Percentiles rank a stretch among this genome's conserved stretches.
Evolutionary conservation across 2,797 vertebrate genomes (phyloP).

Genomic region (Cirrhinus mrigala): DNA sequence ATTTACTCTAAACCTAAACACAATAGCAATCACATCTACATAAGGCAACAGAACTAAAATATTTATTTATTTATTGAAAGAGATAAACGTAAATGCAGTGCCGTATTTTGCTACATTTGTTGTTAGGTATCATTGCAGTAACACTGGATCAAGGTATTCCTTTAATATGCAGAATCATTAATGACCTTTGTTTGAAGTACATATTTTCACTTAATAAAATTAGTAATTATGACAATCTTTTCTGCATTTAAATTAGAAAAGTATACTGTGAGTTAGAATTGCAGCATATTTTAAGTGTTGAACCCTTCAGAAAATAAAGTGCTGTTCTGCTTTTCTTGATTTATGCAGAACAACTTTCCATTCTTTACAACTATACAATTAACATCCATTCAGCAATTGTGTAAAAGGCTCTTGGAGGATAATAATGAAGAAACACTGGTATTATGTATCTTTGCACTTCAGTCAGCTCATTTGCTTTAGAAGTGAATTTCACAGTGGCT

Average conservation of each 20-base stretch:
- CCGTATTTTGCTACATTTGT: no score
- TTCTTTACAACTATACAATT: constrained; percentile 52
- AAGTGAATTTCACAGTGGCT: constrained; percentile 13
- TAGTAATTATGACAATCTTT: background rate
- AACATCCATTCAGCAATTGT: constrained; percentile 43
- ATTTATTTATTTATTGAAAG: no score
- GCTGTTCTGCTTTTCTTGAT: constrained; percentile 42
- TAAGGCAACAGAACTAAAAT: no score
- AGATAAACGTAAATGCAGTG: no score
- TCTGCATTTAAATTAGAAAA: background rate
- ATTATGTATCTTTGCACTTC: constrained; percentile 25
- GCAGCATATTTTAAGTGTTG: constrained; percentile 23
- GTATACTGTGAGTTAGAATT: background rate
- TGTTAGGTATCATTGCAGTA: no score
- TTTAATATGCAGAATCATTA: background rate
- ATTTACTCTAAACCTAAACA: no score
- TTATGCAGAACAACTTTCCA: constrained; percentile 34
- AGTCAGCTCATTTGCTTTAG: constrained; percentile 43
- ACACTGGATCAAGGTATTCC: background rate
- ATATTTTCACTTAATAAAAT: background rate
- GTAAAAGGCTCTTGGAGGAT: constrained; percentile 15
- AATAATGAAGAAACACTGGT: constrained; percentile 33
- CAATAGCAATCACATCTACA: no score
- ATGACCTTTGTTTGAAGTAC: background rate
- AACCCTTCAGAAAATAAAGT: constrained; percentile 43